Evolutionary conservation across 2,797 vertebrate genomes (phyloP).

Genomic region (Sebastes diaconus): DNA sequence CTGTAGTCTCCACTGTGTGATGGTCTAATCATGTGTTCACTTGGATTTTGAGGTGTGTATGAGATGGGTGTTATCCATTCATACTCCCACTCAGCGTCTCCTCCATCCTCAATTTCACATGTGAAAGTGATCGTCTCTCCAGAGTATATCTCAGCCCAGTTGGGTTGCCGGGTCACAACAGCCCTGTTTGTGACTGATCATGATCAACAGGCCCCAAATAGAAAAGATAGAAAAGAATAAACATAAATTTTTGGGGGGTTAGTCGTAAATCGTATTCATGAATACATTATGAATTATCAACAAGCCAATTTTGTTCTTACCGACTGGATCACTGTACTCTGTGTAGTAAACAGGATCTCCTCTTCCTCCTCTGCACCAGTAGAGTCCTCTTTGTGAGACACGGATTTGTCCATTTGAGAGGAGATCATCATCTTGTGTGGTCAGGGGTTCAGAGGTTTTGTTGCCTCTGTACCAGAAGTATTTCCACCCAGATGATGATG

Average conservation of each 20-base stretch:
- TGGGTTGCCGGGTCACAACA: not conserved
- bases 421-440: too few relatives aligned
- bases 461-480: too few relatives aligned
- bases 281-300: too few relatives aligned
- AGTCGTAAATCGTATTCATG: not conserved
- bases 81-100: not conserved
- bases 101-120: not conserved
- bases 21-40: not conserved
- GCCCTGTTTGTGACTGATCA: not conserved
- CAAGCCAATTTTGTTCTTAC: too few relatives aligned
- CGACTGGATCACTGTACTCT: not conserved
- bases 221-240: not conserved
- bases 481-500: too few relatives aligned
- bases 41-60: not conserved
- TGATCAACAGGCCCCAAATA: not conserved
- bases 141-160: not conserved
- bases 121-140: not conserved
- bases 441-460: too few relatives aligned
- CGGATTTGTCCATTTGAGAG: not conserved
- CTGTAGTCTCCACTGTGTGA: slow-evolving; percentile 1
- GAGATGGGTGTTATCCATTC: not conserved
- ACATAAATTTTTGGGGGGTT: not conserved
- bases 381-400: not conserved
- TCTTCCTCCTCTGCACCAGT: slow-evolving; percentile 26
- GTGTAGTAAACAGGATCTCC: not conserved